Evolutionary conservation across 2,888 invertebrate species (phyloP).

Genomic region (Pyrocoelia pectoralis): DNA sequence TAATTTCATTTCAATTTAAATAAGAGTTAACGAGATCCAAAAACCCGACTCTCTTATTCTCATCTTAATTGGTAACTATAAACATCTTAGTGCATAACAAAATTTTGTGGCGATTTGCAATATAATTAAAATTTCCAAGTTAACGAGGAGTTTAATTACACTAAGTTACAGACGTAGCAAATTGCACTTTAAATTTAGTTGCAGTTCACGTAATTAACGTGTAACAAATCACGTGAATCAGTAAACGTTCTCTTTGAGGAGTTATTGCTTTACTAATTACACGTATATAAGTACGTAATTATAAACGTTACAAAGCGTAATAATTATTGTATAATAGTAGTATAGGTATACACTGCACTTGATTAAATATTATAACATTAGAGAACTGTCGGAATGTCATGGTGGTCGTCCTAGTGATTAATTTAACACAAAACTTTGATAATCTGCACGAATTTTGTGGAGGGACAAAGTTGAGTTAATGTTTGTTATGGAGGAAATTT

Average conservation of each 20-base stretch:
- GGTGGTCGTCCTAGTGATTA: not conserved
- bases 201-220: conserved; percentile 30
- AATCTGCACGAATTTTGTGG: too few relatives aligned
- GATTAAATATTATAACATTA: too few relatives aligned
- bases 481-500: not conserved
- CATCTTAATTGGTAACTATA: not conserved
- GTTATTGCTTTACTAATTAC: conserved; percentile 8
- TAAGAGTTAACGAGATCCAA: too few relatives aligned
- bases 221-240: conserved; percentile 12
- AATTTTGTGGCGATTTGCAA: conserved; percentile 41
- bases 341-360: too few relatives aligned
- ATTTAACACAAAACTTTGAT: too few relatives aligned
- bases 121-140: conserved; percentile 43
- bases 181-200: conserved; percentile 31
- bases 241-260: conserved; percentile 2
- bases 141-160: conserved; percentile 43
- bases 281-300: not conserved
- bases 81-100: conserved; percentile 34
- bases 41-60: conserved; percentile 10
- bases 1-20: too few relatives aligned
- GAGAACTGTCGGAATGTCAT: too few relatives aligned
- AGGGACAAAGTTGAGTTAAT: too few relatives aligned
- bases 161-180: conserved; percentile 19
- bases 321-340: not conserved
- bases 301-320: not conserved